Evolutionary conservation across 1,140 invertebrate genomes (phyloP).

Genomic region (Cotesia vestalis): DNA sequence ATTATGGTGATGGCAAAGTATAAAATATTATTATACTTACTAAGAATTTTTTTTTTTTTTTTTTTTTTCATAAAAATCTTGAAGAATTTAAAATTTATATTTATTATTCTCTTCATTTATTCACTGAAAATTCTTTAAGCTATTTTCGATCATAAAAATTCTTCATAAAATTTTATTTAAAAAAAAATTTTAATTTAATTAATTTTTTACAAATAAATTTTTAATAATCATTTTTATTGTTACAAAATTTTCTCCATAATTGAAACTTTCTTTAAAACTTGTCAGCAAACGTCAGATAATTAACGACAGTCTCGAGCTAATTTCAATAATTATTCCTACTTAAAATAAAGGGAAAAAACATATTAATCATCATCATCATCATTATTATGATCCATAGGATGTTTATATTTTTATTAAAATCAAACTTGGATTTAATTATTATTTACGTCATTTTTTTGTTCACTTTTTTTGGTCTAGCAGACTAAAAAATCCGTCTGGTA

Average conservation of each 20-base stretch:
- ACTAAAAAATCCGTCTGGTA: slow-evolving; percentile 3
- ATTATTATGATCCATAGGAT: not conserved
- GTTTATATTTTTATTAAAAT: not conserved
- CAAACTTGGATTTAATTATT: not conserved
- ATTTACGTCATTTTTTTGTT: not conserved
- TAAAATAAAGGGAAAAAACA: not conserved
- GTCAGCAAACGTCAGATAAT: slow-evolving; percentile 48
- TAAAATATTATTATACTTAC: slow-evolving; percentile 39
- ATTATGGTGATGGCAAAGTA: slow-evolving; percentile 38
- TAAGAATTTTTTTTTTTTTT: slow-evolving; percentile 30
- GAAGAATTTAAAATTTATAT: not conserved
- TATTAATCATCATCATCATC: not conserved
- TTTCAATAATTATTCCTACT: not conserved
- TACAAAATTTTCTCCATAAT: too few relatives aligned
- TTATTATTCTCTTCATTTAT: not conserved
- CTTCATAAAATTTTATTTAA: not conserved
- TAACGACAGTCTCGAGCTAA: slow-evolving; percentile 33
- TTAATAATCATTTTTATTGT: too few relatives aligned
- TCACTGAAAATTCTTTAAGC: too few relatives aligned
- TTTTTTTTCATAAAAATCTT: slow-evolving; percentile 5
- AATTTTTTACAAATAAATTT: too few relatives aligned
- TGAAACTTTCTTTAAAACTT: slow-evolving; percentile 23
- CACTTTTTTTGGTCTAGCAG: not conserved
- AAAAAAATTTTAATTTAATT: too few relatives aligned
- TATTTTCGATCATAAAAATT: not conserved